Conservation (phyloP, 2,888 invertebrate species). For the Parnassius glacialis region DNA sequence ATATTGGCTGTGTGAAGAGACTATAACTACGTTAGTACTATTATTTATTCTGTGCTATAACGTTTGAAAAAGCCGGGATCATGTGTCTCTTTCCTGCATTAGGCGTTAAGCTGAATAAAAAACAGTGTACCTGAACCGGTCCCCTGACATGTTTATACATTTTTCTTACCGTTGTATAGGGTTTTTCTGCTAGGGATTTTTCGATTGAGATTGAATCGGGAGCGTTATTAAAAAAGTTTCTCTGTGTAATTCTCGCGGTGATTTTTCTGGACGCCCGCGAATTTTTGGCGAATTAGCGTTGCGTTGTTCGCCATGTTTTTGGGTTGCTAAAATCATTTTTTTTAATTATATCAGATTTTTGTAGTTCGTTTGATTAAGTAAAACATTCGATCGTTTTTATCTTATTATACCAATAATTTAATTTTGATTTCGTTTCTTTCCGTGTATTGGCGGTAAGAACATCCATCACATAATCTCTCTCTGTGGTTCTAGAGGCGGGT, state of each 20-base stretch:
- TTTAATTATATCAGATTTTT: too few relatives aligned
- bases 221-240: slow-evolving; percentile 78
- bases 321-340: too few relatives aligned
- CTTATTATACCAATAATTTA: too few relatives aligned
- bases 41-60: slow-evolving; percentile 20
- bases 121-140: slow-evolving; percentile 76
- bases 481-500: too few relatives aligned
- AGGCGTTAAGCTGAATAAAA: slow-evolving; percentile 76
- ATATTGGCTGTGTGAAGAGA: too few relatives aligned
- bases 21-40: too few relatives aligned
- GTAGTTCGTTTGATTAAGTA: too few relatives aligned
- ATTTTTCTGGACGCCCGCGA: slow-evolving; percentile 56
- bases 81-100: slow-evolving; percentile 66
- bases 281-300: slow-evolving; percentile 52
- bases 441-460: too few relatives aligned
- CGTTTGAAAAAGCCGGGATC: slow-evolving; percentile 57
- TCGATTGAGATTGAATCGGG: slow-evolving; percentile 74
- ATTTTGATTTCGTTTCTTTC: too few relatives aligned
- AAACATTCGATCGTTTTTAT: too few relatives aligned
- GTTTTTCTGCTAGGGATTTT: slow-evolving; percentile 70
- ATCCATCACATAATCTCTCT: too few relatives aligned
- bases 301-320: slow-evolving; percentile 26
- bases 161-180: slow-evolving; percentile 71
- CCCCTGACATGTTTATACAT: slow-evolving; percentile 77
- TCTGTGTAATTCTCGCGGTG: slow-evolving; percentile 62